These are phyloP conservation scores for Schizothorax lantsangensis DNA, from an alignment of 2,797 vertebrate species.

Conservation along the genomic window DNA sequence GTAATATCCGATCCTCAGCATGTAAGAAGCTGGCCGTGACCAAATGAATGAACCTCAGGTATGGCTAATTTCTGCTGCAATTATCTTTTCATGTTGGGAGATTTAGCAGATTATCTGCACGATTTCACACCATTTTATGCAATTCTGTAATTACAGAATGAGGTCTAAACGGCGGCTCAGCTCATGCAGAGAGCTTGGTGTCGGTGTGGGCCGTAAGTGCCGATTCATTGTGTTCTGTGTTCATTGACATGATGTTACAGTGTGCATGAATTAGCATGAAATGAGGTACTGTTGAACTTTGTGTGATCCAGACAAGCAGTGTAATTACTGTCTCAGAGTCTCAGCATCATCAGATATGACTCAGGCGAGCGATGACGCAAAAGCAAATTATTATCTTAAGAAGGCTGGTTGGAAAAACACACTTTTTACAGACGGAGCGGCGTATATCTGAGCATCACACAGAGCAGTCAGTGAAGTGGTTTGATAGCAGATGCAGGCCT, in stretches of 20 bases:
- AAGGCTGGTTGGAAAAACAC: not conserved
- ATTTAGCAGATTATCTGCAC: conserved; percentile 99
- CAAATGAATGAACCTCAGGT: conserved; percentile 98
- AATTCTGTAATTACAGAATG: conserved; percentile 88
- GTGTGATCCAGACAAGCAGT: conserved; percentile 38
- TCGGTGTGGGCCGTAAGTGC: conserved; percentile 41
- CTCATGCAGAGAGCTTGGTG: conserved; percentile 70
- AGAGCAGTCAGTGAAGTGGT: too few species aligned
- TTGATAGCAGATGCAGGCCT: not conserved
- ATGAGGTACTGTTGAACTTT: conserved; percentile 31
- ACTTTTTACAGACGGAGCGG: not conserved
- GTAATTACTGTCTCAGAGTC: conserved; percentile 23
- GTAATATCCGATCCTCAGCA: conserved; percentile 96
- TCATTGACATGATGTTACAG: conserved; percentile 44
- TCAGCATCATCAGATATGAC: conserved; percentile 32
- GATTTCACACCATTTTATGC: conserved; percentile 98
- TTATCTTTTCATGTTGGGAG: conserved; percentile 99
- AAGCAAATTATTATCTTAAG: not conserved
- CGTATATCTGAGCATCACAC: not conserved
- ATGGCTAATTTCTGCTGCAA: conserved; percentile 99
- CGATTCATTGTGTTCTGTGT: conserved; percentile 41
- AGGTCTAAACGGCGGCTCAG: conserved; percentile 89
- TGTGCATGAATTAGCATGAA: conserved; percentile 49
- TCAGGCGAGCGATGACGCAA: not conserved
- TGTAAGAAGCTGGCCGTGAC: conserved; percentile 99